Evolutionary conservation across 1,140 invertebrate genomes (phyloP).

Genomic region (Trichonephila inaurata): DNA sequence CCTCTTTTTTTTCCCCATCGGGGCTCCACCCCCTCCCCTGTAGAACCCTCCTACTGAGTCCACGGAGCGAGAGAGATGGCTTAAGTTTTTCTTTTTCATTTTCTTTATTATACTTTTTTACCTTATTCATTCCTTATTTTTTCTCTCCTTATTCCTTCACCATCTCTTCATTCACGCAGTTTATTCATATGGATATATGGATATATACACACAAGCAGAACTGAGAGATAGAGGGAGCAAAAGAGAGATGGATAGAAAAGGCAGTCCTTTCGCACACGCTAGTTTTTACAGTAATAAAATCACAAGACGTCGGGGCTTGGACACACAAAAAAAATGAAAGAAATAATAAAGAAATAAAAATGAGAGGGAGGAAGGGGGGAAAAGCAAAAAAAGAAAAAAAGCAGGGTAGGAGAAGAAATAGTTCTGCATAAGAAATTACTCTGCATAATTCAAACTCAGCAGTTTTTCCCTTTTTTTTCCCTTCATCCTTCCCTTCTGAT

Average conservation of each 20-base stretch:
- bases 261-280: background rate
- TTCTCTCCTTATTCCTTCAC: background rate
- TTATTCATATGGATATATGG: slow-evolving; percentile 72
- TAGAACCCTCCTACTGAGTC: background rate
- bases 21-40: background rate
- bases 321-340: background rate
- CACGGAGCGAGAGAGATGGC: slow-evolving; percentile 28
- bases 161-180: slow-evolving; percentile 33
- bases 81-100: slow-evolving; percentile 59
- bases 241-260: background rate
- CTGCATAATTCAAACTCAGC: slow-evolving; percentile 76
- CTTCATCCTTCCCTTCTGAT: background rate
- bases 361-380: background rate
- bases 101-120: slow-evolving; percentile 47
- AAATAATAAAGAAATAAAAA: background rate
- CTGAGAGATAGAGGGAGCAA: background rate
- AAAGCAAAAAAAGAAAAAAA: background rate
- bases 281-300: slow-evolving; percentile 77
- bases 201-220: background rate
- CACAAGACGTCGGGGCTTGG: slow-evolving; percentile 59
- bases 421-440: slow-evolving; percentile 76
- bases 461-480: slow-evolving; percentile 36
- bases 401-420: slow-evolving; percentile 44
- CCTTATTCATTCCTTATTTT: slow-evolving; percentile 15
- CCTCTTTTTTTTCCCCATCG: background rate